Evolutionary conservation across 2,113 vertebrate genomes (phyloP).

Genomic region (Onychostruthus taczanowskii): DNA sequence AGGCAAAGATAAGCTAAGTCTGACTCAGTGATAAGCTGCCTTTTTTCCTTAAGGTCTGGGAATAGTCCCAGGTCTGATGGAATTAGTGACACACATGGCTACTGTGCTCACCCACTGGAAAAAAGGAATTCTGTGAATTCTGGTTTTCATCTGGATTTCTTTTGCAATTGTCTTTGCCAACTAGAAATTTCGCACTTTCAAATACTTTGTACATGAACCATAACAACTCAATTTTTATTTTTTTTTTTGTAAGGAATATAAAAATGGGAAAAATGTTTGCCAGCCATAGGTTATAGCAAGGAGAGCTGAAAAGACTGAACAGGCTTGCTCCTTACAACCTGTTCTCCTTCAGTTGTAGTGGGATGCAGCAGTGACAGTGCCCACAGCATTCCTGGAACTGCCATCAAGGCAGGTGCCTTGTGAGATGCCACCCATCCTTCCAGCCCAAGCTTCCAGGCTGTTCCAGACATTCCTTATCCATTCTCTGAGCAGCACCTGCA

Average conservation of each 20-base stretch:
- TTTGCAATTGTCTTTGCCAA: neutral
- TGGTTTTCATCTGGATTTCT: neutral
- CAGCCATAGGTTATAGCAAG: neutral
- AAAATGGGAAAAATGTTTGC: neutral
- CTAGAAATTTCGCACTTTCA: neutral
- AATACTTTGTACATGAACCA: neutral
- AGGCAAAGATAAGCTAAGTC: neutral
- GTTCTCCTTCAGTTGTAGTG: neutral
- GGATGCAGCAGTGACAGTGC: neutral
- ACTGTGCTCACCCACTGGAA: neutral
- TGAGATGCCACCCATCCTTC: neutral
- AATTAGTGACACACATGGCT: neutral
- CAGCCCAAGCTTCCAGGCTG: neutral
- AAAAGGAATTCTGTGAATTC: neutral
- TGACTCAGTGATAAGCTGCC: neutral
- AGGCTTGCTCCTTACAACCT: neutral
- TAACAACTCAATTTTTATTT: neutral
- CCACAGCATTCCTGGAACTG: neutral
- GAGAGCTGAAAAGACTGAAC: neutral
- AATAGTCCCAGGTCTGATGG: neutral
- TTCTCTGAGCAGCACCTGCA: neutral
- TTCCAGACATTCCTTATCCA: neutral
- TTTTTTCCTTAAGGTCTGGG: neutral
- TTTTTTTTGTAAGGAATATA: too few relatives aligned
- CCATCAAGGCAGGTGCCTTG: neutral